Evolutionary conservation across 35 echinoderm and acorn worm species (phyloP).

Genomic region (Lytechinus pictus): DNA sequence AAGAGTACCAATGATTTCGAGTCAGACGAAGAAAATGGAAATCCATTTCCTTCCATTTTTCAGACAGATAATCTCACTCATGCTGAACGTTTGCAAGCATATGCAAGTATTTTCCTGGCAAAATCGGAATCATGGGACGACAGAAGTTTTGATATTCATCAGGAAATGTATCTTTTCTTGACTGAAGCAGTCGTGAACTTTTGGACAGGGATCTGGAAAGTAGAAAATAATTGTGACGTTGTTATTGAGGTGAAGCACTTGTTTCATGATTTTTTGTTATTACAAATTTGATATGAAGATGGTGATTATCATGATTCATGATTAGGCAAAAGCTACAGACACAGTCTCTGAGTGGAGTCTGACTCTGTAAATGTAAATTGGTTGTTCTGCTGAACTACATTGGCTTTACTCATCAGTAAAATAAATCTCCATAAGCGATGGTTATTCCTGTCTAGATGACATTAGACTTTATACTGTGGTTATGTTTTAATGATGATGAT

Average conservation of each 20-base stretch:
- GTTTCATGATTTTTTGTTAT: too few species aligned
- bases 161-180: constrained; percentile 45
- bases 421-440: too few species aligned
- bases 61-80: constrained; percentile 67
- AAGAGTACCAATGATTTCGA: not conserved
- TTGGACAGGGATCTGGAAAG: constrained; percentile 69
- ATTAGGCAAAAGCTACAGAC: too few species aligned
- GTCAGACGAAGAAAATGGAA: not conserved
- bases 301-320: too few species aligned
- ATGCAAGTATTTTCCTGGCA: constrained; percentile 50
- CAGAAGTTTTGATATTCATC: constrained; percentile 20
- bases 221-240: constrained; percentile 29
- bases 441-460: too few species aligned
- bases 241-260: not conserved
- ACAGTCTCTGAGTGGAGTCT: too few species aligned
- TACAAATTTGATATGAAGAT: too few species aligned
- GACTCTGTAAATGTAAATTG: too few species aligned
- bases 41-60: constrained; percentile 56
- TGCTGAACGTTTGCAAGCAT: constrained; percentile 65
- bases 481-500: too few species aligned
- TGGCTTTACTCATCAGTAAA: too few species aligned
- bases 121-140: constrained; percentile 31
- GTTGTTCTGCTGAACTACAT: too few species aligned
- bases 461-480: too few species aligned
- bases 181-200: constrained; percentile 37